phyloP scores from a whole-genome alignment of 2,888 invertebrate genomes.

The Augochlorella aurata region DNA sequence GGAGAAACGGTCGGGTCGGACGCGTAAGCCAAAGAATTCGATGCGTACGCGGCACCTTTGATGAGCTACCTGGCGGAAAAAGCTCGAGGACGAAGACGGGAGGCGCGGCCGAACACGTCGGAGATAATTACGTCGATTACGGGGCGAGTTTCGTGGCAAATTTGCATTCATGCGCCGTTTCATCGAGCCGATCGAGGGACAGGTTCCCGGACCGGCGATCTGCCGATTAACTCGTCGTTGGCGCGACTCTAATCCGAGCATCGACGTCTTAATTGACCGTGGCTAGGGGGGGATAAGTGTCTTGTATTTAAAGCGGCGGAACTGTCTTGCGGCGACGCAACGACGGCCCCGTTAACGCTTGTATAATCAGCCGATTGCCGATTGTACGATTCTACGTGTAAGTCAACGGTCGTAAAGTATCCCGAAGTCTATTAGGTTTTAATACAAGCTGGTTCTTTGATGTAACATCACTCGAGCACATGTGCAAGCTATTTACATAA shows the following conservation, averaged over 20 bases:
- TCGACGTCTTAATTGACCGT: slow-evolving; percentile 50
- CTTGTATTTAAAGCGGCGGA: slow-evolving; percentile 29
- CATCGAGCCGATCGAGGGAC: slow-evolving; percentile 32
- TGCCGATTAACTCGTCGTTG: slow-evolving; percentile 51
- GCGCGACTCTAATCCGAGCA: slow-evolving; percentile 41
- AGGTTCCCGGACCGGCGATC: slow-evolving; percentile 43
- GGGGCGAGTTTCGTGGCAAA: slow-evolving; percentile 37
- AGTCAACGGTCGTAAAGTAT: neutral
- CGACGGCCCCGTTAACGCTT: slow-evolving; percentile 36
- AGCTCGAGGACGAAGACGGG: neutral
- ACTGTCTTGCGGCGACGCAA: slow-evolving; percentile 10
- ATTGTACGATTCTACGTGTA: neutral
- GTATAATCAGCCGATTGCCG: slow-evolving; percentile 11
- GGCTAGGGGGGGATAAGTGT: slow-evolving; percentile 32
- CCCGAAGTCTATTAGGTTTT: neutral
- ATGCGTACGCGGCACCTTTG: slow-evolving; percentile 38
- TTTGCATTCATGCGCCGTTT: slow-evolving; percentile 52
- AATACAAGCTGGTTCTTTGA: neutral
- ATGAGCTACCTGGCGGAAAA: neutral
- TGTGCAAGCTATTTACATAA: neutral
- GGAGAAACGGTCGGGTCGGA: neutral
- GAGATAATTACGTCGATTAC: slow-evolving; percentile 45
- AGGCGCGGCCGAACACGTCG: slow-evolving; percentile 13
- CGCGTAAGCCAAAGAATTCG: slow-evolving; percentile 12
- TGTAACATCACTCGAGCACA: neutral